Base-by-base conservation (phyloP, 2,888 invertebrate species). In the Ennomos quercinarius region DNA sequence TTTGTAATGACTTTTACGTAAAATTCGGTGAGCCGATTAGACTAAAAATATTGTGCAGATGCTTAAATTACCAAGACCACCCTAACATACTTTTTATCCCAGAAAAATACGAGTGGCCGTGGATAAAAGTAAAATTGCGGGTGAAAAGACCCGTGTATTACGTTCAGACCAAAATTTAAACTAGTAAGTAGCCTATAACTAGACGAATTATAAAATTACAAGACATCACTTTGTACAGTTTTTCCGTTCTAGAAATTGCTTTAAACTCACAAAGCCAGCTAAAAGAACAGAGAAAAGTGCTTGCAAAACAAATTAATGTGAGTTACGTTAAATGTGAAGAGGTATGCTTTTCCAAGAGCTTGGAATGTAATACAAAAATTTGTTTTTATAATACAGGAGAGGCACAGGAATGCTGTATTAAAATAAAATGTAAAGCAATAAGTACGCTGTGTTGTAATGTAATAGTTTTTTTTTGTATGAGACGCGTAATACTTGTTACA, bases 241-340 rank as follows among this genome's bases (percentile, higher is more conserved):
- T 52, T 57, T 53, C 55, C 52, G 35, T 56, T 59, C 39, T 47
- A 53, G 46, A 64, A 66, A 67, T 64, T 65, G 55, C 46, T 66
- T 61, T 59, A 61, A 60, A 48, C 62, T 70, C 65, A 63, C 68
- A 68, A 71, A 74, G 67, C 59, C 62, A 51, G 49, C 66, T 65
- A 69, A 71, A 71, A 67, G 58, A 69, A 64, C 47, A 57, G 55
- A 67, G 63, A 57, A 65, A 67, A 74, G 65, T 65, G 68, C 68
- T 74, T 47, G 69, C 64, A 67, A 75, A 76, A 77, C 68, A 71
- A 74, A 78, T 74, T 74, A 74, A 75, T 70, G 70, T 73, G 68
- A 71, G 64, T 73, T 67, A 71, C 66, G 68, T 66, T 67, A 68
- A 70, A 73, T 60, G 64, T 66, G 70, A 72, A 73, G 63, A 72